A percentile compares a stretch with the other conserved stretches of the same genome.
Conservation (phyloP, 1,140 invertebrate species). For the Hermetia illucens region DNA sequence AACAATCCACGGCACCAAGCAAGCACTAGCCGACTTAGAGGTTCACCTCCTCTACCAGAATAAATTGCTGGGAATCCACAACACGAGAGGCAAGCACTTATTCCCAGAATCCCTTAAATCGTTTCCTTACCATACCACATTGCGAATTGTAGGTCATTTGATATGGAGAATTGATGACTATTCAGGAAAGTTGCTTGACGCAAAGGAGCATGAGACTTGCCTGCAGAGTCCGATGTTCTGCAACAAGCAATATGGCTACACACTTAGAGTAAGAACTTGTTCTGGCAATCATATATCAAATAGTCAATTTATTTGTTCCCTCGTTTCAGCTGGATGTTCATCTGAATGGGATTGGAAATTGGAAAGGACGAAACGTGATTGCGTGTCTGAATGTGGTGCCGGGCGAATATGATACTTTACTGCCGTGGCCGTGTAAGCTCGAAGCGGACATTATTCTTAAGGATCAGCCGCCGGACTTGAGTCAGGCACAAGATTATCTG, state of each 20-base stretch:
- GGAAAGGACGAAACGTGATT: slow-evolving; percentile 53
- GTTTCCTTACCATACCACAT: background rate
- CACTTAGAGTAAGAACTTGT: slow-evolving; percentile 40
- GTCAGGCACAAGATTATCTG: slow-evolving; percentile 34
- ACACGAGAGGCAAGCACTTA: slow-evolving; percentile 14
- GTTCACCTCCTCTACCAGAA: slow-evolving; percentile 25
- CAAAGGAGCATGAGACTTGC: slow-evolving; percentile 43
- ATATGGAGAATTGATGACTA: slow-evolving; percentile 54
- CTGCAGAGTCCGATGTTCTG: slow-evolving; percentile 49
- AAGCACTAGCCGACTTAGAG: slow-evolving; percentile 21
- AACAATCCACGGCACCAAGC: slow-evolving; percentile 18
- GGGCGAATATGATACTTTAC: slow-evolving; percentile 51
- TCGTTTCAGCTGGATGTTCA: slow-evolving; percentile 42
- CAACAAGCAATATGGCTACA: slow-evolving; percentile 54
- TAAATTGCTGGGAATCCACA: slow-evolving; percentile 19
- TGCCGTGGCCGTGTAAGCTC: slow-evolving; percentile 52
- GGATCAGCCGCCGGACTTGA: slow-evolving; percentile 38
- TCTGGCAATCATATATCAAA: no score
- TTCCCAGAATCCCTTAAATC: background rate
- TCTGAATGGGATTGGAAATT: slow-evolving; percentile 54
- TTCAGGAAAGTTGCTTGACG: slow-evolving; percentile 44
- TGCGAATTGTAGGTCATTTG: slow-evolving; percentile 35
- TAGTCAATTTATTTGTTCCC: background rate
- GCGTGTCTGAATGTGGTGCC: slow-evolving; percentile 46
- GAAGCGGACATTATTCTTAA: slow-evolving; percentile 43